These are phyloP conservation scores for Linepithema humile DNA, from an alignment of 1,140 invertebrate species.

Conservation along the genomic window DNA sequence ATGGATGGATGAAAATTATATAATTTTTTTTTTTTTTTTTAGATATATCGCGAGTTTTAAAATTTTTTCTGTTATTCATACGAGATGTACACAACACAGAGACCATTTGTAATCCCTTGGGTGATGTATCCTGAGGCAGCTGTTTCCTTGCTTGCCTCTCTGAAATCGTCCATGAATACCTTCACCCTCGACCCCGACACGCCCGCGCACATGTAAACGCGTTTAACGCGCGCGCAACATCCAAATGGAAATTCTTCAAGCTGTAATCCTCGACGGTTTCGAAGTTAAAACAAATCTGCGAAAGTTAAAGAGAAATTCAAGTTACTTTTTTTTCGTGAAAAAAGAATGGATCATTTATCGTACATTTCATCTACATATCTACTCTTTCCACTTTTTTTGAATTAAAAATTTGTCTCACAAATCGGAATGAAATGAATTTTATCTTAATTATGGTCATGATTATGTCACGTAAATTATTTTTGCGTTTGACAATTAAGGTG, in stretches of 20 bases:
- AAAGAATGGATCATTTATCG: neutral
- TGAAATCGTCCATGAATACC: constrained; percentile 15
- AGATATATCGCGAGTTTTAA: too few relatives aligned
- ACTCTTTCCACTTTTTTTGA: neutral
- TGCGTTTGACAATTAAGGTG: constrained; percentile 18
- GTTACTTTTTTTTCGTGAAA: neutral
- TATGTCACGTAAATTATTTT: neutral
- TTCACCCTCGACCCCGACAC: constrained; percentile 29
- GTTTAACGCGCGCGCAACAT: neutral
- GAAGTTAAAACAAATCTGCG: constrained; percentile 28
- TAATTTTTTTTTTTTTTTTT: too few relatives aligned
- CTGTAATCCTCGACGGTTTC: constrained; percentile 19
- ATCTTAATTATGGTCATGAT: neutral
- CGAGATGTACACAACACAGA: neutral
- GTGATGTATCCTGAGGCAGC: constrained; percentile 3
- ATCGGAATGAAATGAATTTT: neutral
- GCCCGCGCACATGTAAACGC: constrained; percentile 18
- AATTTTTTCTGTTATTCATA: constrained; percentile 16
- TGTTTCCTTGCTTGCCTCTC: constrained; percentile 11
- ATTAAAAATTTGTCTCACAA: neutral
- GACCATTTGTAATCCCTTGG: constrained; percentile 3
- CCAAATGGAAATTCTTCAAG: constrained; percentile 28
- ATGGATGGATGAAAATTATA: too few relatives aligned
- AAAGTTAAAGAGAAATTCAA: constrained; percentile 1
- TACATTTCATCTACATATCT: neutral